These are phyloP conservation scores for Pseudorasbora parva DNA, from an alignment of 2,113 vertebrate genomes.

Conservation along the genomic window DNA sequence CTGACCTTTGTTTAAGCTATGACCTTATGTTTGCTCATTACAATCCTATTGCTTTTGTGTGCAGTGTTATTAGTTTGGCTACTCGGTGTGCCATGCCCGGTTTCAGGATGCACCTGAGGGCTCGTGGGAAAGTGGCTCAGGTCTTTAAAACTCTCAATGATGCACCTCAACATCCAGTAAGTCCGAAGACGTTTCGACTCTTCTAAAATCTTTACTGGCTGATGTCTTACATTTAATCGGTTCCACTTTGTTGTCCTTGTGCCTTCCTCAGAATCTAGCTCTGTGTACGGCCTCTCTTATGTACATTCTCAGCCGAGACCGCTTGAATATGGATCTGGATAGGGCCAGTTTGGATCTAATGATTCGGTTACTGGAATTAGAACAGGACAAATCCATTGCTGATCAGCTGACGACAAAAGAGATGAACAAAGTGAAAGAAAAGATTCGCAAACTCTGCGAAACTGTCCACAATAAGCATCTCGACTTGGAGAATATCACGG, in stretches of 20 bases:
- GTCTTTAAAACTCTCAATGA: constrained; percentile 98
- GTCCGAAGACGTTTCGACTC: neutral
- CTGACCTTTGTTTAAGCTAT: neutral
- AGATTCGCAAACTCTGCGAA: constrained; percentile 96
- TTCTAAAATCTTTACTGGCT: neutral
- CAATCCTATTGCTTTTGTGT: neutral
- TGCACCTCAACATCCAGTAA: constrained; percentile 92
- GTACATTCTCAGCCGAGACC: constrained; percentile 88
- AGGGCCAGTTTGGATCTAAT: constrained; percentile 92
- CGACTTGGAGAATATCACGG: constrained; percentile 98
- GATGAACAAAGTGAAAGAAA: constrained; percentile 98
- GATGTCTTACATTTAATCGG: neutral
- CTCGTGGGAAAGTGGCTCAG: constrained; percentile 97
- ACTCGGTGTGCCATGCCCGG: constrained; percentile 97
- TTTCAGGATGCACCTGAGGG: constrained; percentile 97
- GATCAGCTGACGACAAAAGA: constrained; percentile 91
- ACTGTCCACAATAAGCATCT: constrained; percentile 98
- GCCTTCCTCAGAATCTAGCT: constrained; percentile 85
- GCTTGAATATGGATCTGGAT: constrained; percentile 58
- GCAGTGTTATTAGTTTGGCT: constrained; percentile 96
- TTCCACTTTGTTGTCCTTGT: neutral
- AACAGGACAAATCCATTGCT: constrained; percentile 84
- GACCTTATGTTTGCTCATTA: neutral
- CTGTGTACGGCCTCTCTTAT: constrained; percentile 97
- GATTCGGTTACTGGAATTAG: constrained; percentile 93